These are phyloP conservation scores for Nomada ruficornis DNA, from an alignment of 2,888 invertebrate species.

Conservation along the genomic window DNA sequence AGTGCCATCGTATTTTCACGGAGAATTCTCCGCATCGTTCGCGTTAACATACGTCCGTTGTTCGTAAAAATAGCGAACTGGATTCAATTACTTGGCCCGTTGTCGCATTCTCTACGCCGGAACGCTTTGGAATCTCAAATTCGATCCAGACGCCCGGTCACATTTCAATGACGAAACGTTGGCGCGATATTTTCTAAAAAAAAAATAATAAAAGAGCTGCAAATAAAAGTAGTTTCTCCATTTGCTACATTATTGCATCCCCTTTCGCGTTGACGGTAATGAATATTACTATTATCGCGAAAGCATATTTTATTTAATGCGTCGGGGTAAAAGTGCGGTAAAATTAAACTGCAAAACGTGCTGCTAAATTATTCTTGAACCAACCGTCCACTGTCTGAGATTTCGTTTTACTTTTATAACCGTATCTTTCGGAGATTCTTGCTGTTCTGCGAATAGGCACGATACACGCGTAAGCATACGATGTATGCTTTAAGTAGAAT, in stretches of 20 bases:
- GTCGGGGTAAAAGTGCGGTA: too few relatives aligned
- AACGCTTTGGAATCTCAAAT: conserved; percentile 32
- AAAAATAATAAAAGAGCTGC: too few relatives aligned
- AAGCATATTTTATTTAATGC: too few relatives aligned
- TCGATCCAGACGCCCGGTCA: neutral
- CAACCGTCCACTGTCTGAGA: neutral
- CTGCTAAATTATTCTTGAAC: neutral
- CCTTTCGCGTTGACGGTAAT: too few relatives aligned
- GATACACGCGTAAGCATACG: neutral
- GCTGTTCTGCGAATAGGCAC: neutral
- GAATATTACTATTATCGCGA: too few relatives aligned
- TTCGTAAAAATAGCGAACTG: conserved; percentile 42
- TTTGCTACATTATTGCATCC: too few relatives aligned
- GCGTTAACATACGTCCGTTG: conserved; percentile 37
- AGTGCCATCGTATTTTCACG: conserved; percentile 26
- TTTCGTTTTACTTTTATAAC: neutral
- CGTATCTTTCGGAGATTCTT: too few relatives aligned
- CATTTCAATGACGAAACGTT: conserved; percentile 1
- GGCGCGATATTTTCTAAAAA: neutral
- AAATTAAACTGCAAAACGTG: neutral
- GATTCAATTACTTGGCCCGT: conserved; percentile 41
- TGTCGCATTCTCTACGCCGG: conserved; percentile 13
- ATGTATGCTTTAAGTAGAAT: too few relatives aligned
- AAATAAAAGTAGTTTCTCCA: too few relatives aligned
- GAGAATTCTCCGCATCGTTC: conserved; percentile 20